Percentiles rank a stretch among this genome's conserved stretches.
Evolutionary conservation across 2,888 invertebrate species (phyloP).

Genomic region (Mimumesa dahlbomi): DNA sequence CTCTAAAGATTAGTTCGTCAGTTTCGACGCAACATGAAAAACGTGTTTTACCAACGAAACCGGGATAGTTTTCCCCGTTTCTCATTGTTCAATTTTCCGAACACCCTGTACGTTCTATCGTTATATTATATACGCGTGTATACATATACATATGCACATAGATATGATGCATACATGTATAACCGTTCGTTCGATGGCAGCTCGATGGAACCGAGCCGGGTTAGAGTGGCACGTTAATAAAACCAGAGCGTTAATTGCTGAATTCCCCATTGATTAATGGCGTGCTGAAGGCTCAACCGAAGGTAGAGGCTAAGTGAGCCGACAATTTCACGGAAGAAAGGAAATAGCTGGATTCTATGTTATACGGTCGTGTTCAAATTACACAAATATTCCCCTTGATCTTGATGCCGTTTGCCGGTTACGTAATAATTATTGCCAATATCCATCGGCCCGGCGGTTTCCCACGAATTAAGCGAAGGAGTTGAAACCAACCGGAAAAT

Average conservation of each 20-base stretch:
- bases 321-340: constrained; percentile 44
- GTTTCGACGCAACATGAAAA: too few species aligned
- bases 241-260: constrained; percentile 61
- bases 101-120: too few species aligned
- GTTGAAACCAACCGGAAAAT: too few species aligned
- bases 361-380: constrained; percentile 29
- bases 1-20: too few species aligned
- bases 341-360: constrained; percentile 36
- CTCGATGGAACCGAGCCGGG: neutral
- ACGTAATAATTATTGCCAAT: neutral
- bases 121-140: too few species aligned
- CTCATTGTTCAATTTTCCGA: too few species aligned
- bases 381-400: constrained; percentile 27
- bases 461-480: too few species aligned
- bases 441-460: neutral
- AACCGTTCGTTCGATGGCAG: constrained; percentile 1
- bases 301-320: constrained; percentile 36
- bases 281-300: constrained; percentile 17
- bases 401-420: too few species aligned
- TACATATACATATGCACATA: too few species aligned
- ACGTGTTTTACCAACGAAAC: too few species aligned
- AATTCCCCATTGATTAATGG: constrained; percentile 65
- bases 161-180: too few species aligned
- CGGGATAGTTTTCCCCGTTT: too few species aligned
- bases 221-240: constrained; percentile 56